Conservation (phyloP, 2,113 vertebrate genomes). For the Eurystomus gularis region DNA sequence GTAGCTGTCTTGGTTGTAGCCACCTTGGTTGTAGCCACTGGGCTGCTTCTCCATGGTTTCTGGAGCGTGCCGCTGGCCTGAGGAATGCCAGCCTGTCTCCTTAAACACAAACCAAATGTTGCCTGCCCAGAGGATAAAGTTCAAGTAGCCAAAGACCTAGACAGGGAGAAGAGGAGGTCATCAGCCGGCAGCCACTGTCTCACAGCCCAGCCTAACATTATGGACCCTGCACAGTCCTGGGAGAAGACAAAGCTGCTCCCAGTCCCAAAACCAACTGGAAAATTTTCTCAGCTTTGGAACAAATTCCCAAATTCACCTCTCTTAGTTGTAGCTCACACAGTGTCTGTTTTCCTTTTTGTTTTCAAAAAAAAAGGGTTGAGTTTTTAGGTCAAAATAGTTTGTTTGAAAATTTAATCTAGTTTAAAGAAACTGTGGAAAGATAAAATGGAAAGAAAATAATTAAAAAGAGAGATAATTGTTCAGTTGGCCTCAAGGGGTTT, state of each 20-base stretch:
- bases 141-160: slow-evolving; percentile 95
- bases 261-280: not conserved
- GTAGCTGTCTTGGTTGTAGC: slow-evolving; percentile 86
- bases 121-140: slow-evolving; percentile 98
- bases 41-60: slow-evolving; percentile 86
- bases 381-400: not conserved
- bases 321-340: not conserved
- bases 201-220: not conserved
- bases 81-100: slow-evolving; percentile 96
- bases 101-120: slow-evolving; percentile 99
- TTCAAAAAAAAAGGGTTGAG: not conserved
- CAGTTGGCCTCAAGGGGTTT: not conserved
- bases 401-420: not conserved
- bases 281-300: not conserved
- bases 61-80: slow-evolving; percentile 77
- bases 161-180: slow-evolving; percentile 6
- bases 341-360: not conserved
- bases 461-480: not conserved
- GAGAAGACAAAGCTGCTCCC: not conserved
- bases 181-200: not conserved
- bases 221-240: rapidly evolving
- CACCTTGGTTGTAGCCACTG: slow-evolving; percentile 83
- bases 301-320: not conserved
- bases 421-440: not conserved
- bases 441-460: not conserved